phyloP scores from a whole-genome alignment of 2,888 invertebrate species.

The Athalia cordata region DNA sequence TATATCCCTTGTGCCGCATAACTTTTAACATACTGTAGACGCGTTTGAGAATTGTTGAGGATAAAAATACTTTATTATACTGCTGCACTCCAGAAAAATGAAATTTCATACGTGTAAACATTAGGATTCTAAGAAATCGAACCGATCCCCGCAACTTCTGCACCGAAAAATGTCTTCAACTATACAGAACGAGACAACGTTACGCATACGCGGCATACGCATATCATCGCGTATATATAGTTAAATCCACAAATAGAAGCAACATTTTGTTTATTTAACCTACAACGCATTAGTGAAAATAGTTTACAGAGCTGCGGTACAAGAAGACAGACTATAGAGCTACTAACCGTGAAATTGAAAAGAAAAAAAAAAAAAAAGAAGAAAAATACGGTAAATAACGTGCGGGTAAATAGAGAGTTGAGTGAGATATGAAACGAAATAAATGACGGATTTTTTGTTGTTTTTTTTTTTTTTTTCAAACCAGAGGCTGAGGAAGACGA shows the following conservation, averaged over 20 bases:
- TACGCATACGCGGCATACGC: not conserved
- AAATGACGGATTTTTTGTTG: not conserved
- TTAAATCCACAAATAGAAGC: conserved; percentile 12
- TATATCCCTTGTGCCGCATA: too few species aligned
- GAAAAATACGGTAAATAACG: not conserved
- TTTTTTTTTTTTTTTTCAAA: not conserved
- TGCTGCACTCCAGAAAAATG: too few species aligned
- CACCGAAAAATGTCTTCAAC: too few species aligned
- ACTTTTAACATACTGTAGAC: too few species aligned
- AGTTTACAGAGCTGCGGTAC: conserved; percentile 2
- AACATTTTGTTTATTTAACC: conserved; percentile 25
- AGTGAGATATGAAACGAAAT: not conserved
- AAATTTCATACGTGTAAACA: too few species aligned
- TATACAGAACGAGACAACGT: too few species aligned
- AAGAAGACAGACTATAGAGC: not conserved
- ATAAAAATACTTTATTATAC: too few species aligned
- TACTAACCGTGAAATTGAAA: not conserved
- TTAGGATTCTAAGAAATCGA: too few species aligned
- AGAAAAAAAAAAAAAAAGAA: not conserved
- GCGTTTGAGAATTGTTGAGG: too few species aligned
- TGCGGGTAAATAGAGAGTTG: not conserved
- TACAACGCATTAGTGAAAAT: conserved; percentile 5
- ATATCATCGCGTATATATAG: not conserved
- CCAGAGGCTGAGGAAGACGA: not conserved
- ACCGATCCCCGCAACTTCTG: not conserved